These are phyloP conservation scores for Hippocampus kuda DNA, from an alignment of 2,797 vertebrate genomes.

Conservation along the genomic window DNA sequence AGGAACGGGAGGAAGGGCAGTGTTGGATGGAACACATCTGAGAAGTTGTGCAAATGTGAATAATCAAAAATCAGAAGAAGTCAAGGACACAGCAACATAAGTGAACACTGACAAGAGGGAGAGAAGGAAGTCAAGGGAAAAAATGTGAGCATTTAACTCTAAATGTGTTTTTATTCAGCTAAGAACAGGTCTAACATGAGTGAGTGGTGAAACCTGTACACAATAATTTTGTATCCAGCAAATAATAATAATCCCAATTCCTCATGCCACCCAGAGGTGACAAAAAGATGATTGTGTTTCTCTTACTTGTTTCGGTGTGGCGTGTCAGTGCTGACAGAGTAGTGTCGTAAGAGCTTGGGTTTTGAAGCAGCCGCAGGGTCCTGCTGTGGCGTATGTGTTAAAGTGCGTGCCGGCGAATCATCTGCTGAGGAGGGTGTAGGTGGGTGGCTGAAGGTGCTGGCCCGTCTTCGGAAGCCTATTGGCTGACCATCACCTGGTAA, in stretches of 20 bases:
- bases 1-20: slow-evolving; percentile 43
- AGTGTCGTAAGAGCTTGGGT: slow-evolving; percentile 88
- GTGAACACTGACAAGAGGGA: slow-evolving; percentile 5
- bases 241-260: background rate
- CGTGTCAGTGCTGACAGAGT: slow-evolving; percentile 93
- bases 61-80: slow-evolving; percentile 8
- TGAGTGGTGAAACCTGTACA: no score
- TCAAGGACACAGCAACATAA: background rate
- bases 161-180: background rate
- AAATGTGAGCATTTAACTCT: background rate
- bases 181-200: no score
- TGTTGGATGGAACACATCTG: slow-evolving; percentile 39
- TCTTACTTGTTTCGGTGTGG: slow-evolving; percentile 88
- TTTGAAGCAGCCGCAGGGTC: slow-evolving; percentile 64
- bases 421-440: slow-evolving; percentile 57
- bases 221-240: background rate
- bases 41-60: slow-evolving; percentile 26
- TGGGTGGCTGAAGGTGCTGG: slow-evolving; percentile 84
- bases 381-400: slow-evolving; percentile 50
- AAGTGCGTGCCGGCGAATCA: slow-evolving; percentile 37
- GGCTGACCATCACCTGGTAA: slow-evolving; percentile 46
- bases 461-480: slow-evolving; percentile 74
- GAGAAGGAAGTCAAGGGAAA: background rate
- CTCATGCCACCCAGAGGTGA: background rate
- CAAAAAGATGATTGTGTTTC: background rate